phyloP scores from a whole-genome alignment of 1,140 invertebrate species.

The Argopecten irradians region DNA sequence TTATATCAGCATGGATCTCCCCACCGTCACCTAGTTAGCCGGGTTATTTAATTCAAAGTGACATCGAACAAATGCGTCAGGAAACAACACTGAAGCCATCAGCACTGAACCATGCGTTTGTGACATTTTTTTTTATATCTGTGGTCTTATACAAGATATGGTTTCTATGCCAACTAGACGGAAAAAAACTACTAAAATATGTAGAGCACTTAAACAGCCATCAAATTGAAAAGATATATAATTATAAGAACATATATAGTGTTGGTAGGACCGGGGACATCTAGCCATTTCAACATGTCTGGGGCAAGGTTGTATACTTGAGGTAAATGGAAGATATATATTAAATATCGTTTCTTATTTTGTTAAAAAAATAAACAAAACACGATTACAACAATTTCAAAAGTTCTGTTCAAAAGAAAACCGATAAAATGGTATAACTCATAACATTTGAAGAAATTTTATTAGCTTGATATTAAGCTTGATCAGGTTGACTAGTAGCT shows the following conservation, averaged over 20 bases:
- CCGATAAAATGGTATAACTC: neutral
- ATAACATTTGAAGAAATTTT: neutral
- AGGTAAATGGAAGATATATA: neutral
- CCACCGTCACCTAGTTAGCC: neutral
- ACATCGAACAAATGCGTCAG: neutral
- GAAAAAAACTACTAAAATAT: neutral
- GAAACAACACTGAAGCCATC: neutral
- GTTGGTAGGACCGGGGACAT: neutral
- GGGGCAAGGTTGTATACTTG: neutral
- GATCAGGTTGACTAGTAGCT: neutral
- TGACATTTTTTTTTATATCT: neutral
- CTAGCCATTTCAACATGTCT: neutral
- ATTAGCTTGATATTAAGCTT: neutral
- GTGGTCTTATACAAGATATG: neutral
- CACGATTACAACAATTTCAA: no score
- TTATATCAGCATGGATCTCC: neutral
- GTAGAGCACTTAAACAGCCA: neutral
- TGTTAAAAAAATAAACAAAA: no score
- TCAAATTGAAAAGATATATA: neutral
- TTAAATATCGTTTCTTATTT: neutral
- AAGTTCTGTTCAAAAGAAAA: no score
- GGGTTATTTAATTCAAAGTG: neutral
- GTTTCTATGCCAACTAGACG: slow-evolving; percentile 7
- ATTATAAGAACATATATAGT: neutral
- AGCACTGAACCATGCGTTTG: neutral